Evolutionary conservation across 2,113 vertebrate species (phyloP), one percentile per base, ranked within the genome.

Genomic region (Dasypus novemcinctus): DNA sequence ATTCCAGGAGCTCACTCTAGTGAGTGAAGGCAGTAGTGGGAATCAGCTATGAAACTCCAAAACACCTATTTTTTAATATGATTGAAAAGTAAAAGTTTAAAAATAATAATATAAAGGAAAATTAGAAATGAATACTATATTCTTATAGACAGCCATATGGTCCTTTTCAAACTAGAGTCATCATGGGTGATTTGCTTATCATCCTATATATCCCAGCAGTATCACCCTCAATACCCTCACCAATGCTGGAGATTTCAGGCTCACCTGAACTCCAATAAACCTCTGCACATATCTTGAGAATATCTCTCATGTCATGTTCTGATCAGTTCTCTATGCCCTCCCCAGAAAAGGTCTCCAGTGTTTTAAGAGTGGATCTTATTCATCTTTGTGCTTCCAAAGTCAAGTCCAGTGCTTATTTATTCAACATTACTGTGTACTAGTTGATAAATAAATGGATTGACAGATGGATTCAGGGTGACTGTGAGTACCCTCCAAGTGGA

Each of bases 31-130:
- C 27, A 74, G 68, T 18, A 84, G 31, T 90, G 15, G 33, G 92
- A 88, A 84, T 80, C 36, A 80, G 36, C 71, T 91, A 84, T 84
- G 69, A 92, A 78, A 86, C 78, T 68, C 31, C 75, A 90, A 36
- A 82, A 33, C 46, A 72, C 38, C 18, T 63, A 43, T 25, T 79
- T 25, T 93, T 72, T 83, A 79, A 72, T 83, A 20, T n/a, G 43
- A 88, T 21, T 75, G 31, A 52, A 36, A 93, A 74, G 36, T 12
- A 78, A 52, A 85, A 29, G 41, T 23, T 74, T 76, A 64, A 74
- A 93, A 63, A 91, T 83, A 63, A 66, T 59, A 64, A 64, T 66
- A 88, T 76, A 36, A 54, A 41, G 49, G 36, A 85, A 81, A 95
- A 68, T 83, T 54, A 36, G 31, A 54, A 93, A 88, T 29, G 38